Evolutionary conservation across 1,140 invertebrate genomes (phyloP).

Genomic region (Pteromalus puparum): DNA sequence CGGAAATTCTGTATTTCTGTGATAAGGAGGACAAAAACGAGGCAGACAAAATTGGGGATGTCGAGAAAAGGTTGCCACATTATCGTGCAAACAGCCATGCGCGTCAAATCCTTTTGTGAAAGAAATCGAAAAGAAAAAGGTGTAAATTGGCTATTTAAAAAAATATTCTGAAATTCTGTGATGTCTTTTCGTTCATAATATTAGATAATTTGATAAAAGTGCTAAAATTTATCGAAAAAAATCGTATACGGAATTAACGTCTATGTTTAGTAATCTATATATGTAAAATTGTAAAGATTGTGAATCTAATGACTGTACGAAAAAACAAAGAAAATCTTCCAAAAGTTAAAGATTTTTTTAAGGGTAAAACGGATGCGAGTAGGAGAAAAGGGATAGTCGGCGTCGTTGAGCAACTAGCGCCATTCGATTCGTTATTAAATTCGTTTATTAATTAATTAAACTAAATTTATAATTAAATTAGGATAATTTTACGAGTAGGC

Average conservation of each 20-base stretch:
- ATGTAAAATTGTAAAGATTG: slow-evolving; percentile 58
- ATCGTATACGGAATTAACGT: slow-evolving; percentile 69
- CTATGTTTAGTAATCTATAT: slow-evolving; percentile 68
- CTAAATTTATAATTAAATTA: slow-evolving; percentile 50
- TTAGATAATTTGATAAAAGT: slow-evolving; percentile 60
- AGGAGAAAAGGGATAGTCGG: slow-evolving; percentile 7
- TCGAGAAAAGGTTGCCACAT: slow-evolving; percentile 55
- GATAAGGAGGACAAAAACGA: slow-evolving; percentile 65
- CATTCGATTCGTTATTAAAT: slow-evolving; percentile 44
- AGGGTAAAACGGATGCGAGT: slow-evolving; percentile 32
- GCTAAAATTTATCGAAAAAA: slow-evolving; percentile 55
- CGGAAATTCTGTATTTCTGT: slow-evolving; percentile 71
- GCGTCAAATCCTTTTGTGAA: not conserved
- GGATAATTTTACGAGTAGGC: slow-evolving; percentile 51
- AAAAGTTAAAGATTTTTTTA: slow-evolving; percentile 50
- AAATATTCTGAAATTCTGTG: slow-evolving; percentile 73
- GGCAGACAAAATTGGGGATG: slow-evolving; percentile 43
- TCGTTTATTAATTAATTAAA: slow-evolving; percentile 46
- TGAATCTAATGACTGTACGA: slow-evolving; percentile 47
- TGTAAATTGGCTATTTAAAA: slow-evolving; percentile 59
- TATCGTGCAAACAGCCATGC: slow-evolving; percentile 45
- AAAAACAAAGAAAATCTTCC: slow-evolving; percentile 53
- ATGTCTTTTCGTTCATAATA: slow-evolving; percentile 73
- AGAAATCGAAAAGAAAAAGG: slow-evolving; percentile 50
- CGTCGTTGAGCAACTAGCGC: slow-evolving; percentile 32